phyloP scores from a whole-genome alignment of 2,888 invertebrate species.

The Trichogramma evanescens region DNA sequence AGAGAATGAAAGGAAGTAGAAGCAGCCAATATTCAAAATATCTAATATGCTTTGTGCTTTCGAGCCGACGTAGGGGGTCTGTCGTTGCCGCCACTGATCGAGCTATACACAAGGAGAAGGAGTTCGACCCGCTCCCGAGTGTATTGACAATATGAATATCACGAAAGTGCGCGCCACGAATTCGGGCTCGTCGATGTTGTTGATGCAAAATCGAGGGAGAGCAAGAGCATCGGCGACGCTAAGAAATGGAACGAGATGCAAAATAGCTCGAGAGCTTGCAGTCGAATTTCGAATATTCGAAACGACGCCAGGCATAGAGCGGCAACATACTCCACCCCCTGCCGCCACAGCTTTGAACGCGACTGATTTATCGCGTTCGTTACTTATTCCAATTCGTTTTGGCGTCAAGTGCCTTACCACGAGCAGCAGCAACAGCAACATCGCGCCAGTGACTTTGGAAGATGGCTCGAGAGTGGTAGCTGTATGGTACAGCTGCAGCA shows the following conservation, averaged over 20 bases:
- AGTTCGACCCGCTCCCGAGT: conserved; percentile 20
- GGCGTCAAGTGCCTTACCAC: conserved; percentile 3
- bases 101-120: neutral
- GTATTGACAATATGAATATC: conserved; percentile 26
- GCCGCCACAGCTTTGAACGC: conserved; percentile 1
- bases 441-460: no score
- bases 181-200: neutral
- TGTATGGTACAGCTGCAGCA: no score
- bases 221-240: no score
- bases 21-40: conserved; percentile 39
- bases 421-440: no score
- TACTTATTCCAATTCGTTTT: conserved; percentile 19
- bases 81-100: no score
- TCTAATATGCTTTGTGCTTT: conserved; percentile 36
- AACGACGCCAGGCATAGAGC: neutral
- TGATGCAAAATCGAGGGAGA: neutral
- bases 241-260: conserved; percentile 4
- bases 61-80: conserved; percentile 4
- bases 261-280: conserved; percentile 18
- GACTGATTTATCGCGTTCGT: conserved; percentile 23
- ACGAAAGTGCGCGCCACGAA: conserved; percentile 6
- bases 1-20: conserved; percentile 1
- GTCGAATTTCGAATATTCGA: conserved; percentile 19
- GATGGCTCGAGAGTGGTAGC: no score
- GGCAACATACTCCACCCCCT: neutral